Conservation (phyloP, 2,797 vertebrate genomes). For the Mergus octosetaceus region DNA sequence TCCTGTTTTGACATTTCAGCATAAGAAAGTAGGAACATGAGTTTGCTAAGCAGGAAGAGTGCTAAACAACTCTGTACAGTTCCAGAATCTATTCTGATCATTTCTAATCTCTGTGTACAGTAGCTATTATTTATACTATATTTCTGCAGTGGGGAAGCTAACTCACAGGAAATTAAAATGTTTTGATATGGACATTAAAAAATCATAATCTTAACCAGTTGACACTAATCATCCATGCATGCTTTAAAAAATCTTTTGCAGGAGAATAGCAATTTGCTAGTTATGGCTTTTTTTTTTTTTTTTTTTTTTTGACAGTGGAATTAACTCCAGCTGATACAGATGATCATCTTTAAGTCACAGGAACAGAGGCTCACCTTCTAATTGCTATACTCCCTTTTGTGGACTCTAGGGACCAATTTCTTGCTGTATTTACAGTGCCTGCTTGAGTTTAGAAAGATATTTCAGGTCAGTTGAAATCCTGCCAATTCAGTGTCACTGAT, state of each 20-base stretch:
- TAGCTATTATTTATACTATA: not conserved
- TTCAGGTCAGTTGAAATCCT: not conserved
- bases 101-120: constrained; percentile 6
- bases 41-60: not conserved
- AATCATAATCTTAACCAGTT: not conserved
- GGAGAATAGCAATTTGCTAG: not conserved
- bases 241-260: not conserved
- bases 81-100: constrained; percentile 1
- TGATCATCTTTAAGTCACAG: not conserved
- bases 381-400: not conserved
- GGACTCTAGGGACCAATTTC: not conserved
- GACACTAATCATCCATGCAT: not conserved
- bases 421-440: not conserved
- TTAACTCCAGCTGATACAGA: not conserved
- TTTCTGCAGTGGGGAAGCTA: not conserved
- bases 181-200: not conserved
- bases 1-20: constrained; percentile 55
- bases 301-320: not conserved
- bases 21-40: not conserved
- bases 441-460: not conserved
- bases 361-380: not conserved
- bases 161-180: not conserved
- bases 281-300: not conserved
- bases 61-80: not conserved
- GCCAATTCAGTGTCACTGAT: not conserved